Evolutionary conservation across 2,797 vertebrate genomes (phyloP), one percentile per base, ranked within the genome.

Genomic region (Lepidocolaptes lacrymiger): DNA sequence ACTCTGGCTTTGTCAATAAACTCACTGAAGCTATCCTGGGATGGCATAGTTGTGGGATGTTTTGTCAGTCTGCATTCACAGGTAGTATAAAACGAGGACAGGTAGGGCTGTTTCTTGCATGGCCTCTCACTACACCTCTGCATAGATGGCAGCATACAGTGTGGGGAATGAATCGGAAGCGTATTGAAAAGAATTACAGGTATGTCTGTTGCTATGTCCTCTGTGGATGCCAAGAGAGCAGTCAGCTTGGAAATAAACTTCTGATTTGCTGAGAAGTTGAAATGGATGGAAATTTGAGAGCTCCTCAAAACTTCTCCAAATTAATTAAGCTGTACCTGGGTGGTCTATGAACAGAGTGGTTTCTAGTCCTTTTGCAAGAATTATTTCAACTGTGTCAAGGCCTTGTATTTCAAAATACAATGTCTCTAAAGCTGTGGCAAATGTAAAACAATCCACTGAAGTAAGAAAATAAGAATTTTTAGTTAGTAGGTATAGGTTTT

Each of bases 101-200:
- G 30, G 12, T 6, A 17, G 34, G 64, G 6, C 9, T 80, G 24
- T 20, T 36, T 79, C 19, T n/a, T 64, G 30, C 10, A 49, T 4
- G 49, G 39, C 9, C 12, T 44, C 43, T 37, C 24, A 44, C 18
- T 52, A 32, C 27, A 68, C 11, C 14, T 28, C 16, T 52, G 32
- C 30, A 61, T 10, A 58, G 24, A 7, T 5, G 14, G 28, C 7
- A 62, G 34, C 14, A 55, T 15, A 17, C 77, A 59, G 7, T 1
- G 8, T 3, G 37, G 30, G 52, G 44, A 76, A 52, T 5, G 9
- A 59, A 55, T 30, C 0, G 0, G 48, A 58, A n/a, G 13, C 37
- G 43, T 32, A 39, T 8, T 18, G 6, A 74, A 55, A 17, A 58
- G 32, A 80, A 39, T 41, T 17, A 27, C 16, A 63, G 44, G 21